Percentiles rank a stretch among this genome's conserved stretches.
Conservation (phyloP, 2,888 invertebrate species). For the Lycocerus yunnanus region DNA sequence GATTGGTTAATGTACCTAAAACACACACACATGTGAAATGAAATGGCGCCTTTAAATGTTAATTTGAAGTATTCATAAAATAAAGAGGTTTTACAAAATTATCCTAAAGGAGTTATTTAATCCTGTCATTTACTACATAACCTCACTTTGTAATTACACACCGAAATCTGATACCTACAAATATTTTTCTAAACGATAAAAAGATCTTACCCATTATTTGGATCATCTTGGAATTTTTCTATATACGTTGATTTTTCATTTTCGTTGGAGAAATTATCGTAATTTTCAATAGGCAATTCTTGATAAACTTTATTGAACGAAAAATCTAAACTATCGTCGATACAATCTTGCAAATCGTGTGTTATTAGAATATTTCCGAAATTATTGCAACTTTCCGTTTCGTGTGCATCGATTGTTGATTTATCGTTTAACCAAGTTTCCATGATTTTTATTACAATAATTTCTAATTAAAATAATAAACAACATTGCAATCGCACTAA, state of each 20-base stretch:
- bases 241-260: conserved; percentile 49
- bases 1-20: conserved; percentile 71
- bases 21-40: too few relatives aligned
- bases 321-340: conserved; percentile 53
- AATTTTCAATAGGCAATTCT: conserved; percentile 53
- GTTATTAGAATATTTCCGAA: conserved; percentile 57
- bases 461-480: background rate
- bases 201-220: conserved; percentile 57
- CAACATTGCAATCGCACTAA: background rate
- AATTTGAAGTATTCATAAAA: too few relatives aligned
- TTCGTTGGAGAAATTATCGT: conserved; percentile 44
- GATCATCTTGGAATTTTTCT: conserved; percentile 54
- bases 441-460: conserved; percentile 25
- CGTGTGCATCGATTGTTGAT: background rate
- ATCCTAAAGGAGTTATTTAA: background rate
- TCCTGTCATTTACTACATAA: background rate
- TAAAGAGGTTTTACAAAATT: background rate
- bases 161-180: background rate
- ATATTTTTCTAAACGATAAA: background rate
- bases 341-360: conserved; percentile 60
- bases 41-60: too few relatives aligned
- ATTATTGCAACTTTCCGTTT: conserved; percentile 33
- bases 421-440: conserved; percentile 34
- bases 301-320: conserved; percentile 59
- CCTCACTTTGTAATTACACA: background rate